Conservation (phyloP, 2,888 invertebrate species). For the Phlogophora meticulosa region DNA sequence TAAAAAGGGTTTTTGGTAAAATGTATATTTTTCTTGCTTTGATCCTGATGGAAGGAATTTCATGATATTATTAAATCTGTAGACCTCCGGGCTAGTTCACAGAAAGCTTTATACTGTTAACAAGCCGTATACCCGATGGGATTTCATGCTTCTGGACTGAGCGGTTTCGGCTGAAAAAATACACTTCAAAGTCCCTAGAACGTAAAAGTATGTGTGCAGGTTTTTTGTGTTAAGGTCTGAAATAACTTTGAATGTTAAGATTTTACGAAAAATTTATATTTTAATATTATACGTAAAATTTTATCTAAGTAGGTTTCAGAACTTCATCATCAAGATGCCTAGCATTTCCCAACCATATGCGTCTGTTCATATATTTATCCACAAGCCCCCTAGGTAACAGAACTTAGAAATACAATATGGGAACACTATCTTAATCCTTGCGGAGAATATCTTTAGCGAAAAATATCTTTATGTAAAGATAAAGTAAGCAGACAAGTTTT, state of each 20-base stretch:
- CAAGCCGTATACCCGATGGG: no score
- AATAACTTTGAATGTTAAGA: conserved; percentile 7
- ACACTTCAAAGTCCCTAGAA: not conserved
- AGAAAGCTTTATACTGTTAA: not conserved
- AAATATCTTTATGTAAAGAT: conserved; percentile 34
- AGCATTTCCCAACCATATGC: no score
- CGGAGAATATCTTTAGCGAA: conserved; percentile 9
- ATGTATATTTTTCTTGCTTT: conserved; percentile 23
- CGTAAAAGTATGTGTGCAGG: not conserved
- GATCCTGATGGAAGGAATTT: not conserved
- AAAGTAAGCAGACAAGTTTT: conserved; percentile 26
- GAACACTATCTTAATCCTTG: conserved; percentile 6
- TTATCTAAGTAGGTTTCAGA: conserved; percentile 6
- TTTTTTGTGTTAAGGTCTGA: not conserved
- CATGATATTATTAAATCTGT: not conserved
- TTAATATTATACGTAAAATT: no score
- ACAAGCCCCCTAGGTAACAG: no score
- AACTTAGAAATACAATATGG: conserved; percentile 11
- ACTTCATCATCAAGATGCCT: no score
- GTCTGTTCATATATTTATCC: no score
- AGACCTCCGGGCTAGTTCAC: not conserved
- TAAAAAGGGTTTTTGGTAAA: conserved; percentile 20
- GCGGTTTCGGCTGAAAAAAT: not conserved
- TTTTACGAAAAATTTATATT: no score
- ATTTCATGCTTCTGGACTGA: no score